phyloP scores from a whole-genome alignment of 2,888 invertebrate species.

The Agrochola macilenta region DNA sequence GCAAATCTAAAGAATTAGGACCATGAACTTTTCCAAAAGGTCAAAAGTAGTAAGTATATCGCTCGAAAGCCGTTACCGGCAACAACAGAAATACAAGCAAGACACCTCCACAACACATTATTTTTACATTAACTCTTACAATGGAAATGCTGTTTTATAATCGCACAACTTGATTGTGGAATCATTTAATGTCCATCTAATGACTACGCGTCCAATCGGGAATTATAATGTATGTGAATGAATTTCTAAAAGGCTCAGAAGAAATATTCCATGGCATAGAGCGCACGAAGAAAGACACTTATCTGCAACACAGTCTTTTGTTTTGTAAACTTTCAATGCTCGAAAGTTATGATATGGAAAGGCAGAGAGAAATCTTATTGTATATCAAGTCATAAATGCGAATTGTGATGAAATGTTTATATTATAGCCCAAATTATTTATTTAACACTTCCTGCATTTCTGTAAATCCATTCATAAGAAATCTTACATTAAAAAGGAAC shows the following conservation, averaged over 20 bases:
- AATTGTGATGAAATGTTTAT: conserved; percentile 15
- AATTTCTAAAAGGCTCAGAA: conserved; percentile 45
- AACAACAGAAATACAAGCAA: conserved; percentile 48
- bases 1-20: conserved; percentile 29
- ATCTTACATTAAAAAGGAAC: neutral
- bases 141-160: conserved; percentile 66
- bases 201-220: conserved; percentile 51
- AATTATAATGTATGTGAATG: conserved; percentile 52
- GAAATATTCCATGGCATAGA: conserved; percentile 19
- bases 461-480: conserved; percentile 8
- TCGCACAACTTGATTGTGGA: conserved; percentile 48
- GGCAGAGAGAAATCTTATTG: conserved; percentile 33
- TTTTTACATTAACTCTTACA: conserved; percentile 73
- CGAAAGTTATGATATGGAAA: conserved; percentile 41
- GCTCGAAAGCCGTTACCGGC: conserved; percentile 29
- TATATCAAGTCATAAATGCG: conserved; percentile 13
- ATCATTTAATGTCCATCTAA: conserved; percentile 60
- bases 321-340: conserved; percentile 44
- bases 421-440: neutral
- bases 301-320: conserved; percentile 31
- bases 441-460: neutral
- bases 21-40: conserved; percentile 44
- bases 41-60: conserved; percentile 43
- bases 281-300: conserved; percentile 12
- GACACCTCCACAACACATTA: conserved; percentile 62